Evolutionary conservation across 2,797 vertebrate genomes (phyloP), one percentile per base, ranked within the genome.

Genomic region (Gephyroberyx darwinii): DNA sequence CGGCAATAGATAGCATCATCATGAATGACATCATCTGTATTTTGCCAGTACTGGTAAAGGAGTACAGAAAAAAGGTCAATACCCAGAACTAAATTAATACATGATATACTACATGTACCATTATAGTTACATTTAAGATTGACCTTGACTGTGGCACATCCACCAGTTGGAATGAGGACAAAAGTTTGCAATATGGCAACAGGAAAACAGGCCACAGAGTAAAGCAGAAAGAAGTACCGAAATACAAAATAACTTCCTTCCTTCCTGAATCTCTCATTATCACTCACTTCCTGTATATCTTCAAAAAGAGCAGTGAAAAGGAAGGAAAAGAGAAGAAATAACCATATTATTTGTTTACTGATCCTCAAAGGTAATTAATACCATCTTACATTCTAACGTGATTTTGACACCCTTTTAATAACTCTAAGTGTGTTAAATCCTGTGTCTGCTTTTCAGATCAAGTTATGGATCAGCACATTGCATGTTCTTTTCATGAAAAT

Each of bases 321-420:
- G 47, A 20, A 30, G 62, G 67, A 74, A 48, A 35, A 69, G 66
- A 77, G 45, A 47, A 64, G 35, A 56, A 58, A 48, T 53, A 79
- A 41, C 55, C 59, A 26, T 26, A 26, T 80, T 74, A 66, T 78
- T 75, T 72, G 39, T 81, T 76, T 87, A 68, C 71, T 80, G 67
- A 88, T 82, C 79, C 79, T 84, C 71, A 83, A 85, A 85, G 80
- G 71, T 51, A 90, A 90, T 84, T 77, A 87, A 86, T 74, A 79
- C 72, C 70, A 74, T 85, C 76, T 86, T 52, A 69, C 50, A 71
- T 68, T 84, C 47, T 77, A 78, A 88, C 74, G 53, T 71, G 78
- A 90, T 91, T 90, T 88, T 82, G 78, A 88, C 78, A 82, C 78
- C 79, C 57, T 67, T 78, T 84, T 71, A 83, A 85, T 79, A 83